These are phyloP conservation scores for Nixonia krombeini DNA, from an alignment of 1,140 invertebrate species.

Conservation along the genomic window DNA sequence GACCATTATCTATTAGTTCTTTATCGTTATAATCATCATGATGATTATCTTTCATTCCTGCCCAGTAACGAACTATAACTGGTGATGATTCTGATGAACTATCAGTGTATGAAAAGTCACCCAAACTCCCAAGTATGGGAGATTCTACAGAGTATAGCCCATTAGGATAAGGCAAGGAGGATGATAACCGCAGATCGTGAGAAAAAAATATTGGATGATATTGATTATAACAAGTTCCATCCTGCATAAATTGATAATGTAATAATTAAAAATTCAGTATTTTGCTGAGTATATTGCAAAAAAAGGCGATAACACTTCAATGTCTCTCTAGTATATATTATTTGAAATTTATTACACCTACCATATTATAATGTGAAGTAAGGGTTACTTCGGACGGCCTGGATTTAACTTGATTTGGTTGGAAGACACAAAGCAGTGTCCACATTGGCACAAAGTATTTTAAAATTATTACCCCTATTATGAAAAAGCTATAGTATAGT, in stretches of 20 bases:
- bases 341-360: slow-evolving; percentile 21
- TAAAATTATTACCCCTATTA: slow-evolving; percentile 66
- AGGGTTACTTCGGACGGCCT: slow-evolving; percentile 59
- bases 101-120: slow-evolving; percentile 53
- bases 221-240: slow-evolving; percentile 53
- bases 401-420: slow-evolving; percentile 61
- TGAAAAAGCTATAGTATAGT: slow-evolving; percentile 69
- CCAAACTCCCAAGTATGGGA: slow-evolving; percentile 52
- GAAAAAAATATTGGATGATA: slow-evolving; percentile 54
- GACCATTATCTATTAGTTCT: slow-evolving; percentile 47
- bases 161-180: slow-evolving; percentile 39
- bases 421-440: slow-evolving; percentile 72
- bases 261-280: not conserved
- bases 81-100: slow-evolving; percentile 57
- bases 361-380: slow-evolving; percentile 56
- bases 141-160: slow-evolving; percentile 49
- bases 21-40: slow-evolving; percentile 42
- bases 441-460: slow-evolving; percentile 73
- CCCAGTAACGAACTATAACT: slow-evolving; percentile 44
- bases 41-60: slow-evolving; percentile 38
- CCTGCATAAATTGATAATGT: slow-evolving; percentile 31
- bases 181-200: slow-evolving; percentile 26
- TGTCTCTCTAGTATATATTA: not conserved
- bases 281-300: not conserved
- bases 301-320: no score